Evolutionary conservation across 30 jellyfish, hydroid and myxozoan genomes (phyloP).

Genomic region (Aurelia coerulea): DNA sequence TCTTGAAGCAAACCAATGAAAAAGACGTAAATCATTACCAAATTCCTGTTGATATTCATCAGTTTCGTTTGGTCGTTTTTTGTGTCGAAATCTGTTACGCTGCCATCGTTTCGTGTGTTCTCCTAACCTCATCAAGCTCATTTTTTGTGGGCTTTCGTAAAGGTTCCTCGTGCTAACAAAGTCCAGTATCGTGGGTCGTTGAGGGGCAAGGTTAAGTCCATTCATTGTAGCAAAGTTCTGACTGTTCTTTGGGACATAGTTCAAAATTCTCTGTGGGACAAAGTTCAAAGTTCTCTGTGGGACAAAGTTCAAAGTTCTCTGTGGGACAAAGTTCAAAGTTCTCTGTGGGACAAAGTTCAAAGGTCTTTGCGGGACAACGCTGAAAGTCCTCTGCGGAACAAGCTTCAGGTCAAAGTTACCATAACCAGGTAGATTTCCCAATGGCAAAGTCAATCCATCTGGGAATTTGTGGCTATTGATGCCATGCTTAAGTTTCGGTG

Average conservation of each 20-base stretch:
- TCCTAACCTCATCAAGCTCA: conserved; percentile 25
- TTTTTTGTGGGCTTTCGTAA: conserved; percentile 12
- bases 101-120: conserved; percentile 46
- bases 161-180: too few species aligned
- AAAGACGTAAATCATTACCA: background rate
- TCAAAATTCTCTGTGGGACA: background rate
- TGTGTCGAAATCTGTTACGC: conserved; percentile 37
- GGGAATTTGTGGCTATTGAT: conserved; percentile 6
- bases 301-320: background rate
- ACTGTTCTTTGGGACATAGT: background rate
- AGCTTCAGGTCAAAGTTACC: conserved; percentile 19
- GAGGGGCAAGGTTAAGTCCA: background rate
- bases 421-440: conserved; percentile 14
- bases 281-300: background rate
- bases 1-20: too few species aligned
- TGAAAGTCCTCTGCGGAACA: conserved; percentile 2
- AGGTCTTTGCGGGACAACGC: background rate
- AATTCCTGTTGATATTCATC: conserved; percentile 26
- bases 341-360: background rate
- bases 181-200: background rate
- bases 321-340: background rate
- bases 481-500: conserved; percentile 27
- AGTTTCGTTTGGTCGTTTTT: conserved; percentile 29
- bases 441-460: background rate
- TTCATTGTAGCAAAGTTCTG: background rate